These are phyloP conservation scores for Erynnis tages DNA, from an alignment of 2,888 invertebrate genomes.

Conservation along the genomic window DNA sequence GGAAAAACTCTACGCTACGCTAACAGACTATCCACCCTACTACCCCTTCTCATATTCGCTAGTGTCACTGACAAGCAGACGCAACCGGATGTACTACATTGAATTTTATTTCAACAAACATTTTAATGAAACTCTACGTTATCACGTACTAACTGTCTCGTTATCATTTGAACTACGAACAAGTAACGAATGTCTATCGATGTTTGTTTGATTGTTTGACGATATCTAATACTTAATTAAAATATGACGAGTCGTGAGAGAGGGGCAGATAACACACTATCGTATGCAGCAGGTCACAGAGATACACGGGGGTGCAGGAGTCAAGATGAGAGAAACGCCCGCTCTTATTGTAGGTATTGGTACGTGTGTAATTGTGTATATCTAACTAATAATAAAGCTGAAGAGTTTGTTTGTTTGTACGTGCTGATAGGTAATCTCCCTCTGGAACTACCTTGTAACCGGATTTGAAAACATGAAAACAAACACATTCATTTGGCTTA, in stretches of 20 bases:
- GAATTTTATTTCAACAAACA: conserved; percentile 1
- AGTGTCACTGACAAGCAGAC: not conserved
- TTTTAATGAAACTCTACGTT: conserved; percentile 3
- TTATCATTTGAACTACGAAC: conserved; percentile 3
- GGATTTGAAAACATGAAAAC: too few species aligned
- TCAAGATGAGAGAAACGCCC: conserved; percentile 38
- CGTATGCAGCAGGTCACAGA: conserved; percentile 53
- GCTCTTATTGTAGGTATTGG: conserved; percentile 1
- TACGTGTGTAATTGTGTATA: too few species aligned
- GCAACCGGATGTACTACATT: not conserved
- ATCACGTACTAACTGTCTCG: conserved; percentile 1
- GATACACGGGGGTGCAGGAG: conserved; percentile 55
- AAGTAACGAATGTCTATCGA: conserved; percentile 17
- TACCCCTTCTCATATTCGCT: too few species aligned
- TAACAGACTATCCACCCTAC: too few species aligned
- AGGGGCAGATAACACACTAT: conserved; percentile 35
- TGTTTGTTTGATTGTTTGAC: conserved; percentile 31
- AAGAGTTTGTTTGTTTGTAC: too few species aligned
- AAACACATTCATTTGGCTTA: too few species aligned
- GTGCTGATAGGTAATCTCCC: too few species aligned
- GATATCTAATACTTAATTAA: conserved; percentile 22
- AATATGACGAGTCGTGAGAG: conserved; percentile 20
- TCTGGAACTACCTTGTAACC: too few species aligned
- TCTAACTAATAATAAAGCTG: too few species aligned
- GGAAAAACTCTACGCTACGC: too few species aligned